phyloP scores from a whole-genome alignment of 2,113 vertebrate genomes.

The Dendropsophus ebraccatus region DNA sequence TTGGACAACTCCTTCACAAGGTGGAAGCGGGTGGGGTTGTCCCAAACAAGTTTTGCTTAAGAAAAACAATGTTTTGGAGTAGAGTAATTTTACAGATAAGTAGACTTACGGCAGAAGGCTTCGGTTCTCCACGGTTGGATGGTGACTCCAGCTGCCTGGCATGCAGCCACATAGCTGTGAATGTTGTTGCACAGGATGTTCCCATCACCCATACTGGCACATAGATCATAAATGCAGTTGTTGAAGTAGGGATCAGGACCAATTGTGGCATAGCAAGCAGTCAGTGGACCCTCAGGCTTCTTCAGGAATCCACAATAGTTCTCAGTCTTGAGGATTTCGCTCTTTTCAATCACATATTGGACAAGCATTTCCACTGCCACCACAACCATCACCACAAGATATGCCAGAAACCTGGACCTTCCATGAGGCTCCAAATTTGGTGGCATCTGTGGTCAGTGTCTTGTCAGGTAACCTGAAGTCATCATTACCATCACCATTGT shows the following conservation, averaged over 20 bases:
- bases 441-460: background rate
- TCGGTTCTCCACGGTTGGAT: slow-evolving; percentile 71
- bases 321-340: slow-evolving; percentile 65
- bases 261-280: slow-evolving; percentile 67
- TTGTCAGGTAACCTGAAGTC: slow-evolving; percentile 67
- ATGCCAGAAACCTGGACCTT: background rate
- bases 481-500: slow-evolving; percentile 60
- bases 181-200: slow-evolving; percentile 69
- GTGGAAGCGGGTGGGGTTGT: no score
- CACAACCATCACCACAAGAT: slow-evolving; percentile 37
- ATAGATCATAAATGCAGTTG: slow-evolving; percentile 73
- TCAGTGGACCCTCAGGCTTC: slow-evolving; percentile 68
- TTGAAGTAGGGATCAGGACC: slow-evolving; percentile 69
- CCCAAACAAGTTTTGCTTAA: no score
- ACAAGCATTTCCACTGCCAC: slow-evolving; percentile 40
- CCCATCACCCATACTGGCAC: slow-evolving; percentile 66
- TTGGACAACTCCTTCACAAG: no score
- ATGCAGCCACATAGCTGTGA: slow-evolving; percentile 70
- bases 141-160: slow-evolving; percentile 65
- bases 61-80: no score
- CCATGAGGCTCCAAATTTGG: slow-evolving; percentile 66
- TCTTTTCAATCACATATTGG: slow-evolving; percentile 55
- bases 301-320: slow-evolving; percentile 69
- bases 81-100: background rate
- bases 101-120: slow-evolving; percentile 75